These are phyloP conservation scores for Drosophila subsilvestris DNA, from an alignment of 2,888 invertebrate genomes.

Conservation along the genomic window DNA sequence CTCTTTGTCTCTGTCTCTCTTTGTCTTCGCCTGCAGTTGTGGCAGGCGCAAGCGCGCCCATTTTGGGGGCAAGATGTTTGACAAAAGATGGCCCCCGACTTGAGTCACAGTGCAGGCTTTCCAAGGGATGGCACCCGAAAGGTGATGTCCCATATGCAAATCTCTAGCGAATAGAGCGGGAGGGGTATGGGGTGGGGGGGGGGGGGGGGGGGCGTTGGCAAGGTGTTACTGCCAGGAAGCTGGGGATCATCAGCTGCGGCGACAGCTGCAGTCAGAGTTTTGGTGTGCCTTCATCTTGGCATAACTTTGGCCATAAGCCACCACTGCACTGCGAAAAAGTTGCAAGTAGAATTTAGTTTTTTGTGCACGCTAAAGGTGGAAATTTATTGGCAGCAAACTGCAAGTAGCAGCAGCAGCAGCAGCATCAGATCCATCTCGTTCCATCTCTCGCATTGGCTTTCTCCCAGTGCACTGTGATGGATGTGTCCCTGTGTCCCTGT, in stretches of 20 bases:
- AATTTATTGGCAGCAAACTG: too few relatives aligned
- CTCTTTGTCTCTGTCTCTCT: too few relatives aligned
- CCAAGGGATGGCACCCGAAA: constrained; percentile 4
- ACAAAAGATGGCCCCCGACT: constrained; percentile 16
- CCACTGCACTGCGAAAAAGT: constrained; percentile 11
- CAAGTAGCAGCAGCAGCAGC: too few relatives aligned
- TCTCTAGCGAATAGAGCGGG: constrained; percentile 4
- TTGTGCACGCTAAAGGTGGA: too few relatives aligned
- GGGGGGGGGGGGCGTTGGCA: neutral
- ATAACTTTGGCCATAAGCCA: constrained; percentile 1
- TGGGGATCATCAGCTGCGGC: constrained; percentile 33
- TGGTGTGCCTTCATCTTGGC: constrained; percentile 8
- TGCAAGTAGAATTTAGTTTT: too few relatives aligned
- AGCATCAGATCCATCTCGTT: too few relatives aligned
- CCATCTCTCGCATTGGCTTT: too few relatives aligned
- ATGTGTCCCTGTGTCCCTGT: too few relatives aligned
- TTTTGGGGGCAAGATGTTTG: constrained; percentile 13
- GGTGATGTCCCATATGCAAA: constrained; percentile 50
- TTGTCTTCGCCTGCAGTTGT: too few relatives aligned
- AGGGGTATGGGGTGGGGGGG: too few relatives aligned
- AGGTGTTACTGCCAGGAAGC: constrained; percentile 23
- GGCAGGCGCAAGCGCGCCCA: constrained; percentile 68
- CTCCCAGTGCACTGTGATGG: too few relatives aligned
- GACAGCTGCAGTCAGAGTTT: constrained; percentile 57
- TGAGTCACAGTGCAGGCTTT: neutral